Base-by-base conservation (phyloP, 2,797 vertebrate genomes). In the Poecilia picta region DNA sequence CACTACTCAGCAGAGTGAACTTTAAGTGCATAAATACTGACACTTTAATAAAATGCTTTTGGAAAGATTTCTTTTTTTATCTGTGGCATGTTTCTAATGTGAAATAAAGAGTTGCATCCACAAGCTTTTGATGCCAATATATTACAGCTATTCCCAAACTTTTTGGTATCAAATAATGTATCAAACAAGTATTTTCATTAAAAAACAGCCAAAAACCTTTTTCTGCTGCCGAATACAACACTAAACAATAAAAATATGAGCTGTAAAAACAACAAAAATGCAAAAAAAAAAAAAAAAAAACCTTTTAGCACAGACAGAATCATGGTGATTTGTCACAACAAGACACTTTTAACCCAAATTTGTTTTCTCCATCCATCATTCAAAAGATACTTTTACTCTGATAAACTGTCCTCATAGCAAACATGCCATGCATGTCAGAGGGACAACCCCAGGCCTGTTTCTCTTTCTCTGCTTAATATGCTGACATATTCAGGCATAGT, bases 401-500 rank as follows among this genome's bases (percentile, higher is more conserved):
- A 66, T 20, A 39, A 39, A 66, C 1, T 5, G 23, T 36, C 20
- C 18, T 36, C 62, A 36, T 10, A 5, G 6, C n/a, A 71, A 71
- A 45, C 68, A 70, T 15, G 20, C 18, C 36, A 23, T 49, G 59
- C 18, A 13, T 46, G 86, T 77, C 77, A 86, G 82, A 16, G 28
- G 43, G 45, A 59, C 71, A 72, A 59, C 84, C 75, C 1, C 47
- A 80, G 74, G 86, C 79, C 70, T 64, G 72, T 86, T 55, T 81
- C 73, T 46, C 79, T 64, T 84, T 70, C 77, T 77, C n/a, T n/a
- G 81, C 81, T 77, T 41, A 41, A 41, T 41, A n/a, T 39, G 23
- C 7, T 13, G n/a, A 68, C 87, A 81, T 79, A 90, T 84, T 87
- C 81, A 51, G 11, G 31, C 15, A 91, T 89, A 87, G 88, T 76